Percentiles rank a stretch among this genome's conserved stretches.
These are phyloP conservation scores for Sphecodes monilicornis DNA, from an alignment of 2,888 invertebrate genomes.

Conservation along the genomic window DNA sequence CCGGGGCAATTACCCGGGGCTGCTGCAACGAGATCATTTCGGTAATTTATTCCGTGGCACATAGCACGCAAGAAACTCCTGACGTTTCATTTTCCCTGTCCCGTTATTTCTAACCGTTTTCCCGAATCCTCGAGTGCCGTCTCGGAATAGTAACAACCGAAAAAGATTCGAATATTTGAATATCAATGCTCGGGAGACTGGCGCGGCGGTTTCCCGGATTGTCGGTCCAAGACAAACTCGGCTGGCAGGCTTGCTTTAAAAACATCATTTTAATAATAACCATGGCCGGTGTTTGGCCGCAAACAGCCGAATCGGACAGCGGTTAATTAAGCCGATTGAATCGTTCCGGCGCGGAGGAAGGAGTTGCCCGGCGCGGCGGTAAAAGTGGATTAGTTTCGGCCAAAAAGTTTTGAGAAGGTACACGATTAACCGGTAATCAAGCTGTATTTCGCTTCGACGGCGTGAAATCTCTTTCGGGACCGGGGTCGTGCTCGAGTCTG, in stretches of 20 bases:
- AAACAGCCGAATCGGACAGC: constrained; percentile 48
- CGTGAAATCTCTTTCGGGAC: constrained; percentile 14
- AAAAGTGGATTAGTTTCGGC: constrained; percentile 55
- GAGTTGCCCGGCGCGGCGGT: constrained; percentile 28
- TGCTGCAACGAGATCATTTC: constrained; percentile 19
- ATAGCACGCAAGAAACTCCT: neutral
- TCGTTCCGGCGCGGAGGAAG: constrained; percentile 35
- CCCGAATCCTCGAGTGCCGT: neutral
- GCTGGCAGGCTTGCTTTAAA: constrained; percentile 31
- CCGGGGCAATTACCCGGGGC: constrained; percentile 13
- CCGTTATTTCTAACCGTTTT: neutral
- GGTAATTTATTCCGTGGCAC: constrained; percentile 18
- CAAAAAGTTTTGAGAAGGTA: constrained; percentile 54
- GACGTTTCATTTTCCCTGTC: neutral
- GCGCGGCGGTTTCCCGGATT: neutral
- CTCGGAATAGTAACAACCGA: neutral
- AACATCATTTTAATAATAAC: constrained; percentile 47
- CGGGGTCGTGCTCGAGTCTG: constrained; percentile 22
- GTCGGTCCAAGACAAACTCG: neutral
- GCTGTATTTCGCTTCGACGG: constrained; percentile 32
- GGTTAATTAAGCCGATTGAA: constrained; percentile 60
- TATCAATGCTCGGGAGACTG: neutral
- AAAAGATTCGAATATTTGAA: neutral
- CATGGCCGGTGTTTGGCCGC: constrained; percentile 32
- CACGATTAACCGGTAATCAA: constrained; percentile 47